Evolutionary conservation across 2,888 invertebrate species (phyloP).

Genomic region (Molanna angustata): DNA sequence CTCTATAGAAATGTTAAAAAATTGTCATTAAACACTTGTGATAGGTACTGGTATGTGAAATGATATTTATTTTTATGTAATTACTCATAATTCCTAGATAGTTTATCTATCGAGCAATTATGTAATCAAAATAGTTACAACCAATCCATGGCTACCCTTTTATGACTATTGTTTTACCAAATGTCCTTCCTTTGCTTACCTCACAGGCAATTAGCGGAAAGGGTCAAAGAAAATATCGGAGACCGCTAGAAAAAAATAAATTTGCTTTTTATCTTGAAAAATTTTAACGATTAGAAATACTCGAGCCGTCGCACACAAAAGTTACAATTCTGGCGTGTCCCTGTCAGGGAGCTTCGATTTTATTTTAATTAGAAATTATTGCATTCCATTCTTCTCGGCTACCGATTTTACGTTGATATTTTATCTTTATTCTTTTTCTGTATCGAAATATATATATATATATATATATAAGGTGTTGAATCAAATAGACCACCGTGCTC

Average conservation of each 20-base stretch:
- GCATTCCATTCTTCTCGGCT: constrained; percentile 23
- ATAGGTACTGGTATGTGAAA: too few species aligned
- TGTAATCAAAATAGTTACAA: too few species aligned
- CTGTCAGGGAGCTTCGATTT: constrained; percentile 18
- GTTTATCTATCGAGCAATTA: too few species aligned
- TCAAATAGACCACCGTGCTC: constrained; percentile 7
- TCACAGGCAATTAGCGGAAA: constrained; percentile 9
- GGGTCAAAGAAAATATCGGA: constrained; percentile 9
- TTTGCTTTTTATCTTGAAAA: constrained; percentile 8
- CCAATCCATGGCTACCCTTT: too few species aligned
- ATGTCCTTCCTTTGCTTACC: neutral
- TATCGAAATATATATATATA: neutral
- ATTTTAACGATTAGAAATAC: constrained; percentile 25
- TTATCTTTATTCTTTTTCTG: constrained; percentile 10
- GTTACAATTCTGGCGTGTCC: neutral
- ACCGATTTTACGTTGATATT: constrained; percentile 20
- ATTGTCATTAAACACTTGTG: too few species aligned
- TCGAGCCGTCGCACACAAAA: neutral
- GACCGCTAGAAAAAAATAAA: constrained; percentile 11
- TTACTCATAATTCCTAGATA: too few species aligned
- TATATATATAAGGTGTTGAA: neutral
- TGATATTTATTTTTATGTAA: too few species aligned
- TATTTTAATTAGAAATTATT: constrained; percentile 27
- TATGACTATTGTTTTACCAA: too few species aligned
- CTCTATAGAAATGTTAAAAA: too few species aligned